Evolutionary conservation across 2,113 vertebrate genomes (phyloP).

Genomic region (Xiphophorus hellerii): DNA sequence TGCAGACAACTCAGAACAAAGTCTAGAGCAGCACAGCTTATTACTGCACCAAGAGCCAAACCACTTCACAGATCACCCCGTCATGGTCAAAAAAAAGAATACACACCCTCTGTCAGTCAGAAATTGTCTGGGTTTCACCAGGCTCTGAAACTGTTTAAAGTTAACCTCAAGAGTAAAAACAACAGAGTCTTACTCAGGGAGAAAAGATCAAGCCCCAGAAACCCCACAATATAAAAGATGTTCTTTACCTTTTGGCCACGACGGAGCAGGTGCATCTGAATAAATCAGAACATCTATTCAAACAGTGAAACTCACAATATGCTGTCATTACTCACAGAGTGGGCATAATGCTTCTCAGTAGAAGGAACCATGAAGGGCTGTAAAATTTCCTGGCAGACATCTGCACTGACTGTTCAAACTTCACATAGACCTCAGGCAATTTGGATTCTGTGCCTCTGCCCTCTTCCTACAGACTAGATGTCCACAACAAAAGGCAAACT

Average conservation of each 20-base stretch:
- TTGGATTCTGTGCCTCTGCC: neutral
- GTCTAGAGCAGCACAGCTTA: conserved; percentile 10
- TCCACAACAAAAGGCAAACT: neutral
- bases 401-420: no score
- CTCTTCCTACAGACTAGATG: neutral
- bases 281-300: no score
- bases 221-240: no score
- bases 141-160: neutral
- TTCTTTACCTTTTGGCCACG: no score
- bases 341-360: neutral
- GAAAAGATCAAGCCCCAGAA: neutral
- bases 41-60: conserved; percentile 1
- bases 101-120: neutral
- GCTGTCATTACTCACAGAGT: no score
- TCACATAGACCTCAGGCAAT: no score
- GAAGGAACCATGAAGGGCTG: no score
- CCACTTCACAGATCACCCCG: conserved; percentile 6
- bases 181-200: no score
- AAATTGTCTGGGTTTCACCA: neutral
- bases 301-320: no score
- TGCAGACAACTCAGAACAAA: conserved; percentile 22
- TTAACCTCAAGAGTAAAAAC: neutral
- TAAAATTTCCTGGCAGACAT: no score
- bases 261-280: no score
- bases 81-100: neutral